Evolutionary conservation across 2,797 vertebrate species (phyloP), one percentile per base, ranked within the genome.

Genomic region (Lepilemur septentrionalis): DNA sequence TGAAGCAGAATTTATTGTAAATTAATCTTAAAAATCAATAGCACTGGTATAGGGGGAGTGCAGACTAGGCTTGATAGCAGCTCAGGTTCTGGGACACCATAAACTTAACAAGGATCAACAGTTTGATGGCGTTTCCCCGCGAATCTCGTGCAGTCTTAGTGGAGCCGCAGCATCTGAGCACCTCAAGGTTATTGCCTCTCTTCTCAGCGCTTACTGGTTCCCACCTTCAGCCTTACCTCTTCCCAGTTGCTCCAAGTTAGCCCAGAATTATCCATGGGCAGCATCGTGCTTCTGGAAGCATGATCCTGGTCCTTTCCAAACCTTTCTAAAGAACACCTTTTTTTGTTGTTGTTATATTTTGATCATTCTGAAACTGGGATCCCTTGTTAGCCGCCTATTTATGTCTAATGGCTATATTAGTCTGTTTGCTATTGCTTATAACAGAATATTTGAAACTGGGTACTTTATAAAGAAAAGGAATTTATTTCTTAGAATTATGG

Each of bases 21-120:
- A 38, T 65, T 92, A 46, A 52, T 79, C 67, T 89, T 70, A 22
- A 88, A 88, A 84, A 55, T 85, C 69, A 76, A 0, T 50, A 43
- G 38, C 50, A 18, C 32, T 50, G 17, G 12, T 30, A 3, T 22
- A 32, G 28, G 59, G 78, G 52, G 30, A 65, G 6, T 48, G 23
- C 12, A 25, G 23, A 18, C 15, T 22, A 25, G 30, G 14, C 15
- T 22, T n/a, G n/a, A 50, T 59, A 72, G 76, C 50, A 14, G 43
- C 13, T 69, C 18, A 63, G 76, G 46, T 11, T n/a, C 83, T 94
- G 30, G 43, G 32, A 43, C 1, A 0, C 5, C 9, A 25, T 43
- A 55, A 30, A 50, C 41, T 18, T 75, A 46, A 0, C 5, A 1
- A 1, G 4, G 32, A 28, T 46, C 15, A 20, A 3, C 1, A 12